These are phyloP conservation scores for Ecliptopera silaceata DNA, from an alignment of 2,888 invertebrate species.

Conservation along the genomic window DNA sequence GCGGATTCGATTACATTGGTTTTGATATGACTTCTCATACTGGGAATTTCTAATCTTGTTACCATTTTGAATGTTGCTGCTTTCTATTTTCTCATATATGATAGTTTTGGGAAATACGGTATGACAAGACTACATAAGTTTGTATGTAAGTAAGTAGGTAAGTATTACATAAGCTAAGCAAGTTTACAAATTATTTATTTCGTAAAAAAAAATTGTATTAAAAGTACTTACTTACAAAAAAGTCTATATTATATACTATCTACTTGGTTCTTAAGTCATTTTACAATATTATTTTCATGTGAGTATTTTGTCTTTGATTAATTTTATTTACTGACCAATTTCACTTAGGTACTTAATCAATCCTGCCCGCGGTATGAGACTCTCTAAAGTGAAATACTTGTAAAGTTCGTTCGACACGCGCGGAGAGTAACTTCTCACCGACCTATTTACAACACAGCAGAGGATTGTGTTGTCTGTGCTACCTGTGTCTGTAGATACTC, in stretches of 20 bases:
- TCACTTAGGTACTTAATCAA: not conserved
- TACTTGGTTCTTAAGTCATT: too few relatives aligned
- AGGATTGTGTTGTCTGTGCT: constrained; percentile 37
- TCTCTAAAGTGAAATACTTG: constrained; percentile 22
- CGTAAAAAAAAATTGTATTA: too few relatives aligned
- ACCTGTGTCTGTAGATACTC: constrained; percentile 39
- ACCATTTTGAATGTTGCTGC: not conserved
- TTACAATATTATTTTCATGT: too few relatives aligned
- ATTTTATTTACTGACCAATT: not conserved
- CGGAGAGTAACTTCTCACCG: constrained; percentile 51
- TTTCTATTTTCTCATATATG: too few relatives aligned
- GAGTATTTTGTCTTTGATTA: too few relatives aligned
- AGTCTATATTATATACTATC: too few relatives aligned
- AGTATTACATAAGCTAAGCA: too few relatives aligned
- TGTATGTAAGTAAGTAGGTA: too few relatives aligned
- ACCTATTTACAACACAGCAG: constrained; percentile 54
- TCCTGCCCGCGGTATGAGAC: not conserved
- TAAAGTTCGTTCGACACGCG: constrained; percentile 47
- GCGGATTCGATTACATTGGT: constrained; percentile 59
- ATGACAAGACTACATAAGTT: too few relatives aligned
- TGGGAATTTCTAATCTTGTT: constrained; percentile 5
- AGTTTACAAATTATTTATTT: too few relatives aligned
- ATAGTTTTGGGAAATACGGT: too few relatives aligned
- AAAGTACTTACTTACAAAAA: too few relatives aligned
- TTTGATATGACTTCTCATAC: constrained; percentile 48